Percentiles rank a stretch among this genome's conserved stretches.
phyloP scores from a whole-genome alignment of 1,140 invertebrate species.

The Zaprionus nigranus region DNA sequence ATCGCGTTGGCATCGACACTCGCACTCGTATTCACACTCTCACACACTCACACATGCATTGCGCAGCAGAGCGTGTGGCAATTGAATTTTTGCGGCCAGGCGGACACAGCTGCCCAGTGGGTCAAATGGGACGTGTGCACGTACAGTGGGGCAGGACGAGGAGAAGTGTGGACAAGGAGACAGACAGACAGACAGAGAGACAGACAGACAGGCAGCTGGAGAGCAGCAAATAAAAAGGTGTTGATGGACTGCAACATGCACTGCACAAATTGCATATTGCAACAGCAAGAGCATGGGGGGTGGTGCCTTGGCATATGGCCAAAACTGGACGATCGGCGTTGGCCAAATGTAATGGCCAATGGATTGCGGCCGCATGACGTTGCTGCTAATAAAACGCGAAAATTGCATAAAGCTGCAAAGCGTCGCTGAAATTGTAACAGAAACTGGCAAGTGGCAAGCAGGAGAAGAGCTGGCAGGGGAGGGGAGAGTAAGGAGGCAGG shows the following conservation, averaged over 20 bases:
- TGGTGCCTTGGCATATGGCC: constrained; percentile 60
- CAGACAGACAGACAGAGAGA: neutral
- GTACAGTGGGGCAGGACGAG: constrained; percentile 24
- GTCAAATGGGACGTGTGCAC: constrained; percentile 6
- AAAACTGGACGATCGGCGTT: constrained; percentile 23
- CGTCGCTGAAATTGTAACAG: constrained; percentile 48
- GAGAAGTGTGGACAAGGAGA: neutral
- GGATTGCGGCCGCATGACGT: constrained; percentile 47
- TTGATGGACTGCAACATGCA: constrained; percentile 77
- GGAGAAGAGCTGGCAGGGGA: neutral
- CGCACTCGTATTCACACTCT: constrained; percentile 1
- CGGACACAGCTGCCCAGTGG: constrained; percentile 5
- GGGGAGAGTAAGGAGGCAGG: neutral
- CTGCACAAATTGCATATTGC: constrained; percentile 73
- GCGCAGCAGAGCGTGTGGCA: constrained; percentile 47
- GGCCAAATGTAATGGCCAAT: constrained; percentile 11
- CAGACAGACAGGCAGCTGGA: no score
- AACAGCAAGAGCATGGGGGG: neutral
- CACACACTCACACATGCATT: constrained; percentile 17
- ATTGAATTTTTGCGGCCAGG: constrained; percentile 49
- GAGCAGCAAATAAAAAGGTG: constrained; percentile 72
- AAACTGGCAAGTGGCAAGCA: constrained; percentile 23
- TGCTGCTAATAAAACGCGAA: constrained; percentile 77
- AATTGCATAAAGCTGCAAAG: constrained; percentile 53
- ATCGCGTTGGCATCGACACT: constrained; percentile 12